phyloP scores from a whole-genome alignment of 2,888 invertebrate genomes.

The Abscondita cerata region DNA sequence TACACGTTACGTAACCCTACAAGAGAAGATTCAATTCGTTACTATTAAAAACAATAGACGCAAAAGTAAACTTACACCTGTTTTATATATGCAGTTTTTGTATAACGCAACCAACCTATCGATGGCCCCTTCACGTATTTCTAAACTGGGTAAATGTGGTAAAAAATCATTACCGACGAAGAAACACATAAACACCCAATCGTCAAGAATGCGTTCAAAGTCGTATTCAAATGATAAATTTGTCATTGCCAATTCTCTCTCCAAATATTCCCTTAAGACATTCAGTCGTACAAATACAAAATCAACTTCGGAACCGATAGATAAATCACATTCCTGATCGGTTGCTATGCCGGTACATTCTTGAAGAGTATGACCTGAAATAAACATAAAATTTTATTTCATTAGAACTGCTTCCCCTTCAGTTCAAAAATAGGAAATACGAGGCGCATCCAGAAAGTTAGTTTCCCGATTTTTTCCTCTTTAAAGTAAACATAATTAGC shows the following conservation, averaged over 20 bases:
- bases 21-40: constrained; percentile 32
- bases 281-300: constrained; percentile 94
- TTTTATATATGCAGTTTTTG: constrained; percentile 92
- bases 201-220: constrained; percentile 94
- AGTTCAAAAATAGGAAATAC: too few relatives aligned
- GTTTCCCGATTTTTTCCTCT: too few relatives aligned
- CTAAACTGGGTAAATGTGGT: constrained; percentile 96
- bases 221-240: constrained; percentile 93
- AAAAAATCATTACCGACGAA: constrained; percentile 99
- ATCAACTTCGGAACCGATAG: constrained; percentile 77
- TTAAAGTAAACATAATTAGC: too few relatives aligned
- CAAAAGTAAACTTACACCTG: constrained; percentile 67
- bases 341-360: constrained; percentile 80
- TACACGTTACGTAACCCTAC: constrained; percentile 93
- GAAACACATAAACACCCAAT: constrained; percentile 99
- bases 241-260: constrained; percentile 87
- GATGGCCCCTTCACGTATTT: constrained; percentile 96
- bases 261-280: constrained; percentile 92
- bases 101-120: constrained; percentile 92
- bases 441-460: too few relatives aligned
- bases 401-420: too few relatives aligned
- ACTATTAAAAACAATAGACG: constrained; percentile 5
- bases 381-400: constrained; percentile 10
- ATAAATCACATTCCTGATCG: constrained; percentile 59
- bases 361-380: constrained; percentile 88